phyloP scores from a whole-genome alignment of 64 coral and sea anemone species.

The Montipora sp. region DNA sequence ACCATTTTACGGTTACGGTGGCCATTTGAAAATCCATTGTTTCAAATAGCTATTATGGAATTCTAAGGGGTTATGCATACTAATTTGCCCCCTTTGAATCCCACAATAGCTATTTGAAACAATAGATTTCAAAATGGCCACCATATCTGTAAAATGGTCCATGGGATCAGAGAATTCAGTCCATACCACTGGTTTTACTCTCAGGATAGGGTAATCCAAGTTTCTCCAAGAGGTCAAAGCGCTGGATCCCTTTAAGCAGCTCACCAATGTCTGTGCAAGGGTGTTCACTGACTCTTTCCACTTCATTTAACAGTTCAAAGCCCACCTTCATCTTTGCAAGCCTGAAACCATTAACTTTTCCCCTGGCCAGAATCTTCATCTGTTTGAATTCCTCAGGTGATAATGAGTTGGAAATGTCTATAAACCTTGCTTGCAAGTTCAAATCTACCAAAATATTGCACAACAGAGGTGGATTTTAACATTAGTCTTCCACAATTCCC shows the following conservation, averaged over 20 bases:
- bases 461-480: neutral
- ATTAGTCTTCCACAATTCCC: no score
- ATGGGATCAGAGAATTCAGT: no score
- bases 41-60: no score
- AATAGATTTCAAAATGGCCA: no score
- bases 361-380: neutral
- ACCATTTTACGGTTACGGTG: no score
- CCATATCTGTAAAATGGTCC: no score
- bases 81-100: no score
- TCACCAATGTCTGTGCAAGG: neutral
- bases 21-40: no score
- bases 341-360: neutral
- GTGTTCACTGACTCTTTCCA: neutral
- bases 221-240: constrained; percentile 33
- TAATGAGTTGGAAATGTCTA: constrained; percentile 19
- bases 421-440: neutral
- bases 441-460: neutral
- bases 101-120: no score
- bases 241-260: constrained; percentile 14
- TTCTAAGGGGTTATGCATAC: no score
- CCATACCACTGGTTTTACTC: neutral
- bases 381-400: neutral
- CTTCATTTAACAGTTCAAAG: constrained; percentile 22
- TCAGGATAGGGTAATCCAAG: neutral
- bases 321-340: neutral